Evolutionary conservation across 2,113 vertebrate species (phyloP).

Genomic region (Megaceryle maxima): DNA sequence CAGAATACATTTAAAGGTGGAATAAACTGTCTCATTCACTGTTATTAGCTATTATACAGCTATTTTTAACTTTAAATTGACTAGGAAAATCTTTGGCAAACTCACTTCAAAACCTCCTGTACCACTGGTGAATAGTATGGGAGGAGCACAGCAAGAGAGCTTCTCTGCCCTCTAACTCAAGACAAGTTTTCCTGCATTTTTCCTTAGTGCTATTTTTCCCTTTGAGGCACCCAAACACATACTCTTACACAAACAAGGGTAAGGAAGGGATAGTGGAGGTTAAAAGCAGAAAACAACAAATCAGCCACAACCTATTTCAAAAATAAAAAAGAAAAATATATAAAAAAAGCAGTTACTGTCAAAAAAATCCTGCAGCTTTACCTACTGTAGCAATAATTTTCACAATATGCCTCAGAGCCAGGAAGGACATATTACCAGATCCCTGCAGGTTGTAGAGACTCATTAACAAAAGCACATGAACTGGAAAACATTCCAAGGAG

Average conservation of each 20-base stretch:
- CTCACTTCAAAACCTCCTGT: background rate
- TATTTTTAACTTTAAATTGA: background rate
- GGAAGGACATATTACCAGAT: conserved; percentile 5
- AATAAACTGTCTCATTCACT: background rate
- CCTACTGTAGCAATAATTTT: background rate
- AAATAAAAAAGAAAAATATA: background rate
- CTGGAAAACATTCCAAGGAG: conserved; percentile 53
- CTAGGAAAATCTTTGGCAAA: background rate
- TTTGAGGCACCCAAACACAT: background rate
- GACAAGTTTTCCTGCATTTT: background rate
- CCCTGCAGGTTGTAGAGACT: conserved; percentile 24
- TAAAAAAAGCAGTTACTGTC: background rate
- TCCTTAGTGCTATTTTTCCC: background rate
- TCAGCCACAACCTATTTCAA: background rate
- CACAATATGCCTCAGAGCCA: background rate
- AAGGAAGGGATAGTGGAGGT: background rate
- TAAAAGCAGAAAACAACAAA: background rate
- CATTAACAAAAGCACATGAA: conserved; percentile 44
- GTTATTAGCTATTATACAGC: background rate
- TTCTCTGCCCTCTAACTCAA: background rate
- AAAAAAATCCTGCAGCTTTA: background rate
- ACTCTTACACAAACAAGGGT: background rate
- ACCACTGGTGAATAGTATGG: background rate
- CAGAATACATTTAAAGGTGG: background rate
- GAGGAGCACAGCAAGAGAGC: background rate